Evolutionary conservation across 2,888 invertebrate genomes (phyloP).

Genomic region (Amiota minor): DNA sequence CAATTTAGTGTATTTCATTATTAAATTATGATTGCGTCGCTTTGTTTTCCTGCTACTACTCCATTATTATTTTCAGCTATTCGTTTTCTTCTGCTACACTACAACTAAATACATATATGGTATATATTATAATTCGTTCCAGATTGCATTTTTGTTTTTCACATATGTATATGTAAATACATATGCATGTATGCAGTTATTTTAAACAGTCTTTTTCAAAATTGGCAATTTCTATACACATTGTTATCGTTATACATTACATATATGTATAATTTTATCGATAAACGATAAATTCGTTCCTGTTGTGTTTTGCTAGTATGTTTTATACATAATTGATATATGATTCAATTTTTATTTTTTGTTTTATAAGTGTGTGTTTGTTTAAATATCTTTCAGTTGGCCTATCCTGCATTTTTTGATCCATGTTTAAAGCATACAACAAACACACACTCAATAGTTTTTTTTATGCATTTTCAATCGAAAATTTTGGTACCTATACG

Average conservation of each 20-base stretch:
- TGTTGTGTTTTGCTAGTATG: constrained; percentile 9
- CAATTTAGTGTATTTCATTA: neutral
- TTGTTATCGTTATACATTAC: constrained; percentile 42
- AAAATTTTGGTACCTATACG: too few relatives aligned
- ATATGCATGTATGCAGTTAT: constrained; percentile 43
- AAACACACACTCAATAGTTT: too few relatives aligned
- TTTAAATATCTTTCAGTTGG: too few relatives aligned
- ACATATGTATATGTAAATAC: constrained; percentile 34
- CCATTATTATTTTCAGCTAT: too few relatives aligned
- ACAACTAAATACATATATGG: constrained; percentile 25
- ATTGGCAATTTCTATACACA: constrained; percentile 58
- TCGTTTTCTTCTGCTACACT: constrained; percentile 20
- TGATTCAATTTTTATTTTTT: neutral
- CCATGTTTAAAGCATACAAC: too few relatives aligned
- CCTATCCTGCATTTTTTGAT: too few relatives aligned
- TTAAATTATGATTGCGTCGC: constrained; percentile 14
- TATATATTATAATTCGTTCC: constrained; percentile 32
- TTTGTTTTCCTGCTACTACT: neutral
- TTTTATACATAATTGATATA: constrained; percentile 27
- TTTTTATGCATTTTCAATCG: too few relatives aligned
- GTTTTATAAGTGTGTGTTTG: too few relatives aligned
- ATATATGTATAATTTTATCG: constrained; percentile 21
- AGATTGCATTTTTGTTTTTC: constrained; percentile 32
- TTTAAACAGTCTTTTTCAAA: constrained; percentile 57
- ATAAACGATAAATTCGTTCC: neutral